These are phyloP conservation scores for Halictus quadricinctus DNA, from an alignment of 2,888 invertebrate genomes.

Conservation along the genomic window DNA sequence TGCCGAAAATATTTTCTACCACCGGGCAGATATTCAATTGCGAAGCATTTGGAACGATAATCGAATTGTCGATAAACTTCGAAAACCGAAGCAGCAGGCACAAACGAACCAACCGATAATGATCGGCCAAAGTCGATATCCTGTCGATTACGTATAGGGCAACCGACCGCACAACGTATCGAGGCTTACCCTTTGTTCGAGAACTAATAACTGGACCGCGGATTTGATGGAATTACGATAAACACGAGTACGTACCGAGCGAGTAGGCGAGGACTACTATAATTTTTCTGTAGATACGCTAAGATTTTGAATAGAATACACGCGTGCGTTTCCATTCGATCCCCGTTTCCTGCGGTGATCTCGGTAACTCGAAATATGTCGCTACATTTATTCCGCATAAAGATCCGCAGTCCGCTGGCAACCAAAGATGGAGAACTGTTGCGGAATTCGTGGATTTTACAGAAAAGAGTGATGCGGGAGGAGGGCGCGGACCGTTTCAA, in stretches of 20 bases:
- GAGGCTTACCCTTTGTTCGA: background rate
- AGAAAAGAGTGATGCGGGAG: slow-evolving; percentile 24
- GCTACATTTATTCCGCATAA: background rate
- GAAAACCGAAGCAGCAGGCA: background rate
- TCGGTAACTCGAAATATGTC: background rate
- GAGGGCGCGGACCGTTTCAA: slow-evolving; percentile 23
- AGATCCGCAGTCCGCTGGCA: background rate
- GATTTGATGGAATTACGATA: background rate
- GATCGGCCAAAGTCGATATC: background rate
- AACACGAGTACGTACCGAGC: background rate
- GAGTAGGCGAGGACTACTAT: background rate
- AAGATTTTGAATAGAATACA: background rate
- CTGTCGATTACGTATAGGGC: background rate
- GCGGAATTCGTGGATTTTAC: slow-evolving; percentile 16
- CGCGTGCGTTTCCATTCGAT: background rate
- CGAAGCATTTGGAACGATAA: background rate
- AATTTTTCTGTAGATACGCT: background rate
- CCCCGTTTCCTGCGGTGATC: background rate
- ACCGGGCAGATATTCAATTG: background rate
- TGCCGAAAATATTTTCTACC: background rate
- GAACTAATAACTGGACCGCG: background rate
- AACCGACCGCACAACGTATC: background rate
- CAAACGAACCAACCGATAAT: background rate
- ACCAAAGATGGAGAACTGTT: background rate
- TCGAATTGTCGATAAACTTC: background rate